Evolutionary conservation across 2,888 invertebrate species (phyloP), one percentile per base, ranked within the genome.

Genomic region (Apodemia mormo): DNA sequence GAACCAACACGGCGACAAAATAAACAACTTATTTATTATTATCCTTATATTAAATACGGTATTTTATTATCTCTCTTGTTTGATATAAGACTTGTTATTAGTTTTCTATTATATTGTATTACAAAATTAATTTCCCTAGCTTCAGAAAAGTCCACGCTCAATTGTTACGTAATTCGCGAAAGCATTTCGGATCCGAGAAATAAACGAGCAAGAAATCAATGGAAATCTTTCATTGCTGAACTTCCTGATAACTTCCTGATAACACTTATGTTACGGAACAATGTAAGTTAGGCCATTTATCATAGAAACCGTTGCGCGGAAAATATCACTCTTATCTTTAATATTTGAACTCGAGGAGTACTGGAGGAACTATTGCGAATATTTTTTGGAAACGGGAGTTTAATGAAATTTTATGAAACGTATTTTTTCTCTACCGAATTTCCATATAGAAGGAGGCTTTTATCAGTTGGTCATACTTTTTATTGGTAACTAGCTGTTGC

Each of bases 171-270:
- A 49, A 49, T 49, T 12, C 49, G 49, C 49, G 49, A 49, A 49
- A 14, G 49, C 12, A 49, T 12, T 56, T 58, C 30, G 10, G 58
- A 30, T 33, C 12, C 29, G 30, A 12, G 30, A 58, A 6, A 58
- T 29, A 58, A 58, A 58, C 58, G 58, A 33, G 58, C 58, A 33
- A 58, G 58, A 58, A 58, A 58, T 58, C 58, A 29, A 58, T 30
- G 58, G 58, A 58, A 49, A 58, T 58, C 58, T 58, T 58, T 58
- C 58, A 58, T 58, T 58, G 58, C 30, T 30, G 29, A 58, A 58
- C 30, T 58, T 58, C 58, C 33, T 58, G 58, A 58, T 58, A 58
- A 30, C 58, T 58, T 58, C 58, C 58, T 58, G 56, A 58, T 58
- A 58, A 30, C 56, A 58, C 56, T 58, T 58, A 58, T 58, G 56